Evolutionary conservation across 1,140 invertebrate genomes (phyloP).

Genomic region (Ectropis grisescens): DNA sequence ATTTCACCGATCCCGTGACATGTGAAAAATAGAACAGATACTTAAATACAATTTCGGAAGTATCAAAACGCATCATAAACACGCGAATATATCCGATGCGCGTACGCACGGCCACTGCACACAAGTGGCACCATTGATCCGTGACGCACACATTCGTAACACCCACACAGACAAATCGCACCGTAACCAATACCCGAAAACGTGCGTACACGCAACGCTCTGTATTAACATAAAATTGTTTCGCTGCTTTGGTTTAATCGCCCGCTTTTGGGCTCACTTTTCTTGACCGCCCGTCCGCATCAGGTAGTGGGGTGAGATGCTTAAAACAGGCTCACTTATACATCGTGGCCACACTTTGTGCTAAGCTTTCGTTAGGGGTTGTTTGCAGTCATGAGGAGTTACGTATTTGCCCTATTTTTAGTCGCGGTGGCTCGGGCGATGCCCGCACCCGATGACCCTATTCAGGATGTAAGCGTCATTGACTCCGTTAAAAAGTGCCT

Average conservation of each 20-base stretch:
- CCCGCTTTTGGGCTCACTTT: slow-evolving; percentile 46
- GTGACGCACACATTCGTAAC: slow-evolving; percentile 7
- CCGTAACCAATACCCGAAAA: slow-evolving; percentile 9
- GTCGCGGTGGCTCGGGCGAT: slow-evolving; percentile 38
- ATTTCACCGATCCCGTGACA: too few relatives aligned
- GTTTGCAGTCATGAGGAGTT: slow-evolving; percentile 37
- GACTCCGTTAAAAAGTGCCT: slow-evolving; percentile 53
- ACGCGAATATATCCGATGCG: too few relatives aligned
- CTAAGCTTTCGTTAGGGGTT: slow-evolving; percentile 48
- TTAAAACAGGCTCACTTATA: slow-evolving; percentile 51
- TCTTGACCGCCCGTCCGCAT: slow-evolving; percentile 26
- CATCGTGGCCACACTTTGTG: slow-evolving; percentile 50
- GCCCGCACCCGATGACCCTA: slow-evolving; percentile 44
- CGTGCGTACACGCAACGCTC: slow-evolving; percentile 15
- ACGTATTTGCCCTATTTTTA: slow-evolving; percentile 42
- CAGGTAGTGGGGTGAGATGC: slow-evolving; percentile 46
- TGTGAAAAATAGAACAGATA: too few relatives aligned
- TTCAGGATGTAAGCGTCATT: slow-evolving; percentile 34
- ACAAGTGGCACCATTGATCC: slow-evolving; percentile 17
- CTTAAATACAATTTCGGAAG: too few relatives aligned
- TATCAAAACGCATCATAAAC: too few relatives aligned
- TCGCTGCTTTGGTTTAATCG: slow-evolving; percentile 38
- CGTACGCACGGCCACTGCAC: slow-evolving; percentile 5
- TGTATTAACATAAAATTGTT: slow-evolving; percentile 31
- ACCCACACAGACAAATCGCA: slow-evolving; percentile 4